phyloP scores from a whole-genome alignment of 2,797 vertebrate genomes.

The Macroramphosus scolopax region DNA sequence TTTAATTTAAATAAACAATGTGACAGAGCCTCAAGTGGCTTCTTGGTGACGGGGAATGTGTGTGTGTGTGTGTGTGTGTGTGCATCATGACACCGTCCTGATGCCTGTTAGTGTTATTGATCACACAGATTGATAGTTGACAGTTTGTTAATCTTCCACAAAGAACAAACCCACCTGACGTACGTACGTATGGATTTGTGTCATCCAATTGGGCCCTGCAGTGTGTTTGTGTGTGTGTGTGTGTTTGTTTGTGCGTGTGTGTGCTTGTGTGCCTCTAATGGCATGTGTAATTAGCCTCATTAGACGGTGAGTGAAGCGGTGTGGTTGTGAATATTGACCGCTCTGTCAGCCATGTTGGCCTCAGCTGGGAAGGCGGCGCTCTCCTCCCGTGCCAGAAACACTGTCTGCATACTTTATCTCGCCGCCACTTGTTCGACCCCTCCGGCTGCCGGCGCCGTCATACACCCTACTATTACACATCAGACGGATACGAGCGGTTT shows the following conservation, averaged over 20 bases:
- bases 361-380: slow-evolving; percentile 29
- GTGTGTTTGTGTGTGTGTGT: neutral
- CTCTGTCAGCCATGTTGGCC: slow-evolving; percentile 47
- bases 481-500: slow-evolving; percentile 13
- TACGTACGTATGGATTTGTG: slow-evolving; percentile 17
- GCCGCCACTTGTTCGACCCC: slow-evolving; percentile 1
- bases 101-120: slow-evolving; percentile 3
- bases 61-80: slow-evolving; percentile 8
- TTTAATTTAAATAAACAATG: slow-evolving; percentile 35
- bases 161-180: slow-evolving; percentile 1
- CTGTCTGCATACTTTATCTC: slow-evolving; percentile 37
- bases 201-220: slow-evolving; percentile 1
- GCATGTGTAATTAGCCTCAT: slow-evolving; percentile 59
- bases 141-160: slow-evolving; percentile 27
- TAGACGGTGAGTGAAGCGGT: slow-evolving; percentile 43
- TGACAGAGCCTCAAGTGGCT: slow-evolving; percentile 16
- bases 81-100: neutral
- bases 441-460: slow-evolving; percentile 21
- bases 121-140: slow-evolving; percentile 17
- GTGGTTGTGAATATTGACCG: slow-evolving; percentile 55
- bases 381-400: slow-evolving; percentile 44
- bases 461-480: slow-evolving; percentile 20
- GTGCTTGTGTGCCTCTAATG: slow-evolving; percentile 27
- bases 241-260: slow-evolving; percentile 2
- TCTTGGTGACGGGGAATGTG: slow-evolving; percentile 8